These are phyloP conservation scores for Muntiacus reevesi DNA, from an alignment of 2,113 vertebrate species.

Conservation along the genomic window DNA sequence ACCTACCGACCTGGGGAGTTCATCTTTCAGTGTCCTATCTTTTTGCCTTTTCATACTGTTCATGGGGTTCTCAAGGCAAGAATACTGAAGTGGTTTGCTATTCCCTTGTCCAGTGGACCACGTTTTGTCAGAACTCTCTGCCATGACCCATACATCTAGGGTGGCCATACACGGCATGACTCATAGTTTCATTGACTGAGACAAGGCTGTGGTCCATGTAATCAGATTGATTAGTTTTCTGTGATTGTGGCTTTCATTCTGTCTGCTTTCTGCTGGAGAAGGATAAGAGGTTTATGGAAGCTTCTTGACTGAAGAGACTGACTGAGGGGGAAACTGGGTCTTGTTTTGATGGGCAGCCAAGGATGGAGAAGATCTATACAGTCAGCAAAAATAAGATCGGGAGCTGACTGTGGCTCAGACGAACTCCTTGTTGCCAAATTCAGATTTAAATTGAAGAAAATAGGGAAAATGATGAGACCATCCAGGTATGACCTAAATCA, in stretches of 20 bases:
- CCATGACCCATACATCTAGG: not conserved
- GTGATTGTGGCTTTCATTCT: not conserved
- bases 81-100: not conserved
- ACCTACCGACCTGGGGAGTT: not conserved
- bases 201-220: not conserved
- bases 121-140: not conserved
- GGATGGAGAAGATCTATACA: not conserved
- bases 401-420: not conserved
- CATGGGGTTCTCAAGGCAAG: not conserved
- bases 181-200: not conserved
- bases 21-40: not conserved
- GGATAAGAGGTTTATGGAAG: not conserved
- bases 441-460: not conserved
- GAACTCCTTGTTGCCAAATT: not conserved
- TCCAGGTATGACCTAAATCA: not conserved
- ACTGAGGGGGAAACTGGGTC: not conserved
- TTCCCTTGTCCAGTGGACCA: not conserved
- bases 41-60: not conserved
- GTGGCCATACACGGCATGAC: not conserved
- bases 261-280: not conserved
- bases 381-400: rapidly evolving
- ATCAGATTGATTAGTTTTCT: not conserved
- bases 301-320: not conserved
- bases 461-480: not conserved
- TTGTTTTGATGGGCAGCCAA: not conserved